Percentiles rank a stretch among this genome's conserved stretches.
Conservation (phyloP, 2,797 vertebrate species). For the Rousettus madagascariensis region DNA sequence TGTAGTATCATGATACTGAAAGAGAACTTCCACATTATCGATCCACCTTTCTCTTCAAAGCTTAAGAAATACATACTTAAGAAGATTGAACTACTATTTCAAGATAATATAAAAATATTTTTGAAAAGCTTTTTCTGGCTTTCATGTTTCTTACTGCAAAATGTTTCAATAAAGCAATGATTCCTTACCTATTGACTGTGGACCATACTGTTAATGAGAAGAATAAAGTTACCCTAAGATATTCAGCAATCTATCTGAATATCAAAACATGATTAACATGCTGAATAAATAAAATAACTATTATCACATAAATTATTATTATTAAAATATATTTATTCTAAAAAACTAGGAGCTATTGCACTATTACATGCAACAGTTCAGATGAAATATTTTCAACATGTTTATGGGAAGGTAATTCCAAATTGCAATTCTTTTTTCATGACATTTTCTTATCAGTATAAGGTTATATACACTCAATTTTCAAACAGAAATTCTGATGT, state of each 20-base stretch:
- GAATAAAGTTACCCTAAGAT: not conserved
- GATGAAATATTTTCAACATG: slow-evolving; percentile 16
- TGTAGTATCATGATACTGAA: not conserved
- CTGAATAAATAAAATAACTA: not conserved
- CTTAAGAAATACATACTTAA: not conserved
- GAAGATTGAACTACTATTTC: not conserved
- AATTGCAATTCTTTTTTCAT: not conserved
- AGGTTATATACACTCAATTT: not conserved
- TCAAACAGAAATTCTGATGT: slow-evolving; percentile 36
- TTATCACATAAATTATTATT: not conserved
- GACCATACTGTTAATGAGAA: not conserved
- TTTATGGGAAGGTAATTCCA: not conserved
- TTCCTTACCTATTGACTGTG: not conserved
- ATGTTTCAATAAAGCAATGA: not conserved
- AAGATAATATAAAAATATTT: not conserved
- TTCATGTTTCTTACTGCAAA: not conserved
- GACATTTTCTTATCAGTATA: not conserved
- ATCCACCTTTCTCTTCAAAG: not conserved
- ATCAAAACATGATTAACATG: not conserved
- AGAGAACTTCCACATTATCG: not conserved
- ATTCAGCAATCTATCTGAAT: not conserved
- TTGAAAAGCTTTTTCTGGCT: not conserved
- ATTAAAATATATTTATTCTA: not conserved
- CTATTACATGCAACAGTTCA: not conserved
- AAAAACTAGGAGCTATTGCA: not conserved